These are phyloP conservation scores for Heliothis virescens DNA, from an alignment of 1,140 invertebrate species.

Conservation along the genomic window DNA sequence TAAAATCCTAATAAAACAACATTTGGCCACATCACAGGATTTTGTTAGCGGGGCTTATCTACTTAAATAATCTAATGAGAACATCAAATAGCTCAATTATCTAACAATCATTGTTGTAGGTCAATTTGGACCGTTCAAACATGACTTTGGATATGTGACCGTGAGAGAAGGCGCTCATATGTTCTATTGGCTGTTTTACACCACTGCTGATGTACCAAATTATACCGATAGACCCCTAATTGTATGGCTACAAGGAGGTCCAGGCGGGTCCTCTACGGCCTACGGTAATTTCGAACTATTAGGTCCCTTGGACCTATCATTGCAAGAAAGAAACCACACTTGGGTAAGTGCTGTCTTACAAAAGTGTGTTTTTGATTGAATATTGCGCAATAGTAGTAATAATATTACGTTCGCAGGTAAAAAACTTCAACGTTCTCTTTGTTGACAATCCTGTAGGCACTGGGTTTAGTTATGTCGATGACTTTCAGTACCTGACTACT, in stretches of 20 bases:
- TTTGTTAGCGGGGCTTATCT: neutral
- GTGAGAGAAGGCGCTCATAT: conserved; percentile 91
- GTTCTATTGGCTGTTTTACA: conserved; percentile 94
- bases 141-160: conserved; percentile 82
- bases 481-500: conserved; percentile 85
- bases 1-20: neutral
- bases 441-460: conserved; percentile 96
- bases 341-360: conserved; percentile 88
- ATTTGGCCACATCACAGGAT: neutral
- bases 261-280: conserved; percentile 91
- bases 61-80: neutral
- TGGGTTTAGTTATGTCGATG: conserved; percentile 94
- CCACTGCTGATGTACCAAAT: conserved; percentile 86
- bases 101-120: conserved; percentile 57
- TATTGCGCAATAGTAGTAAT: too few species aligned
- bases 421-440: conserved; percentile 93
- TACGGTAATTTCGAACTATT: conserved; percentile 93
- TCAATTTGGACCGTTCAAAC: conserved; percentile 75
- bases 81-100: neutral
- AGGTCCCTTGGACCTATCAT: conserved; percentile 89
- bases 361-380: neutral
- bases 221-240: conserved; percentile 89
- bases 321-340: conserved; percentile 89
- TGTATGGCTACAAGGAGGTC: conserved; percentile 93
- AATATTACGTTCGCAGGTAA: conserved; percentile 86